Conservation (phyloP, 2,888 invertebrate genomes). For the Merodon equestris region DNA sequence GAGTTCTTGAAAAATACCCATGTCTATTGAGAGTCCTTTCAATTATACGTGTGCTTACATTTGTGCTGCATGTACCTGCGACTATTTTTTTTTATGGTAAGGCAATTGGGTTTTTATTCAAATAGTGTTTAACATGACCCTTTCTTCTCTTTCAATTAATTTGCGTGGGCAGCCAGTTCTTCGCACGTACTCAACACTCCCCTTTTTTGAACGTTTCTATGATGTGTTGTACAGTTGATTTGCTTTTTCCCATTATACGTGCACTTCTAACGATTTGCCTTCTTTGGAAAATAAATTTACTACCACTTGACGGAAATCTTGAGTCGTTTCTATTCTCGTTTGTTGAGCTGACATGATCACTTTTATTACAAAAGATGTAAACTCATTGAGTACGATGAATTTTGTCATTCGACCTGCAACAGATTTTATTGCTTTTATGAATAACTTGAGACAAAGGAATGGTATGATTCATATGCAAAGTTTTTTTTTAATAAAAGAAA, state of each 20-base stretch:
- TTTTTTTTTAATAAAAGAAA: no score
- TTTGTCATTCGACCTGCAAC: not conserved
- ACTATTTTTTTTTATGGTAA: no score
- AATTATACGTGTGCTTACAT: no score
- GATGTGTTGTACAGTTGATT: not conserved
- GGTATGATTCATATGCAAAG: no score
- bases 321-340: not conserved
- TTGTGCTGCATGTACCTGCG: no score
- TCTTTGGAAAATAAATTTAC: slow-evolving; percentile 1
- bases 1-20: no score
- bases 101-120: no score
- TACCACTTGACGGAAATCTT: slow-evolving; percentile 1
- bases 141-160: not conserved
- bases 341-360: slow-evolving; percentile 1
- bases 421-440: no score
- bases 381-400: not conserved
- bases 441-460: no score
- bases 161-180: slow-evolving; percentile 19
- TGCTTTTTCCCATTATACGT: not conserved
- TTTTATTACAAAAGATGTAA: not conserved
- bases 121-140: no score
- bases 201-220: slow-evolving; percentile 10
- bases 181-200: slow-evolving; percentile 14
- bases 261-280: not conserved
- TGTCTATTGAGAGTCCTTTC: no score